Percentiles rank a stretch among this genome's conserved stretches.
phyloP scores from a whole-genome alignment of 1,140 invertebrate species.

The Cyclargus thomasi region DNA sequence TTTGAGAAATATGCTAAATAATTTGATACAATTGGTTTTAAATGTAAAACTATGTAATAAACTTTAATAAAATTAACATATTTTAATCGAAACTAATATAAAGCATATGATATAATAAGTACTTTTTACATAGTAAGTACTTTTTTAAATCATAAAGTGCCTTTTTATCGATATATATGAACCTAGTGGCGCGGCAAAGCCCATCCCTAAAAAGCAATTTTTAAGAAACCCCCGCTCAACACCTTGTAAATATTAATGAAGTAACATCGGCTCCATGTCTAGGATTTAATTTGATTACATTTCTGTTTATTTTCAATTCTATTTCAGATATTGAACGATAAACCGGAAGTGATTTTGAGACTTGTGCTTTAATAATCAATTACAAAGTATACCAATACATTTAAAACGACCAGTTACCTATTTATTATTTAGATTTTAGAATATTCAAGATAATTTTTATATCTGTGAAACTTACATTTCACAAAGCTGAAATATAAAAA shows the following conservation, averaged over 20 bases:
- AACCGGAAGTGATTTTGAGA: background rate
- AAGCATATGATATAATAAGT: background rate
- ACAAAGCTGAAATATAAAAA: no score
- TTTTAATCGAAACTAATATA: background rate
- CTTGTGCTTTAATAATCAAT: no score
- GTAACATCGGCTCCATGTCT: conserved; percentile 13
- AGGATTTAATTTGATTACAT: conserved; percentile 15
- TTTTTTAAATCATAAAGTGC: no score
- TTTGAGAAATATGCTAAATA: conserved; percentile 9
- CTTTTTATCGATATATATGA: background rate
- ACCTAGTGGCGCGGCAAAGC: background rate
- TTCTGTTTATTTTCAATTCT: conserved; percentile 13
- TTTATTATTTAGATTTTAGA: no score
- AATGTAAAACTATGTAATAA: conserved; percentile 15
- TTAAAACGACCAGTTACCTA: no score
- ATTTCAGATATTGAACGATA: background rate
- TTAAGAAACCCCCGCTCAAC: conserved; percentile 10
- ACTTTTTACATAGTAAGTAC: background rate
- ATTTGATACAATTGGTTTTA: conserved; percentile 11
- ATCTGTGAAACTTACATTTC: no score
- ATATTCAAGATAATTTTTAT: no score
- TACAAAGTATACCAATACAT: no score
- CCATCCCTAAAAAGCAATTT: conserved; percentile 13
- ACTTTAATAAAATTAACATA: conserved; percentile 14
- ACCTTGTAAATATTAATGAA: conserved; percentile 15